A percentile compares a stretch with the other conserved stretches of the same genome.
These are phyloP conservation scores for Heterodera filipjevi DNA, from an alignment of 2,888 invertebrate genomes.

Conservation along the genomic window DNA sequence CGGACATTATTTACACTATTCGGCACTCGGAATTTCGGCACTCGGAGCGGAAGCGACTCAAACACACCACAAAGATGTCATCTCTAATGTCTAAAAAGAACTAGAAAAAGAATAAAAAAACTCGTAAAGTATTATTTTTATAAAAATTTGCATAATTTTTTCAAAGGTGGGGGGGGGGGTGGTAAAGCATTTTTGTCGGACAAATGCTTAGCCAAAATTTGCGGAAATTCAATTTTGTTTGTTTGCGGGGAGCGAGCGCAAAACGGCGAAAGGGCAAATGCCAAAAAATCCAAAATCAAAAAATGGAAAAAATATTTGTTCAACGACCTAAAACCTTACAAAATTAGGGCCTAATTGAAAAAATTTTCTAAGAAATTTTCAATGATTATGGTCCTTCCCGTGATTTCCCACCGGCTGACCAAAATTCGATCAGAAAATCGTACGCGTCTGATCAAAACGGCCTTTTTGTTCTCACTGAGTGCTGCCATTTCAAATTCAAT, in stretches of 20 bases:
- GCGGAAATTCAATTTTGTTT: background rate
- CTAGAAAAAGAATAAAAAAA: no score
- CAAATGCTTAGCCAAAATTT: background rate
- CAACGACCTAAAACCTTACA: no score
- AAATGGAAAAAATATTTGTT: background rate
- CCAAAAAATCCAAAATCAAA: background rate
- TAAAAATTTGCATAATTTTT: slow-evolving; percentile 6
- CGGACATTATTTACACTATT: no score
- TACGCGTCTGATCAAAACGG: slow-evolving; percentile 48
- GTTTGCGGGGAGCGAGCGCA: background rate
- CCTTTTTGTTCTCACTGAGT: slow-evolving; percentile 49
- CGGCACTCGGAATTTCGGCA: no score
- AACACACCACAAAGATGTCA: no score
- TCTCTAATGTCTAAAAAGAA: no score
- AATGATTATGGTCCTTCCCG: slow-evolving; percentile 59
- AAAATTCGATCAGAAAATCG: slow-evolving; percentile 59
- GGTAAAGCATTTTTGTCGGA: background rate
- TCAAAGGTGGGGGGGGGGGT: no score
- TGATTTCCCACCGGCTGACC: slow-evolving; percentile 60
- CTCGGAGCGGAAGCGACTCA: no score
- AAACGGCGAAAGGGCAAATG: background rate
- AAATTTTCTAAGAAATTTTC: no score
- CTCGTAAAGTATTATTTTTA: no score
- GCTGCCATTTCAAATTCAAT: slow-evolving; percentile 52
- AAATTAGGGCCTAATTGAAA: no score